Percentiles rank a stretch among this genome's conserved stretches.
These are phyloP conservation scores for Morpho helenor DNA, from an alignment of 2,888 invertebrate species.

Conservation along the genomic window DNA sequence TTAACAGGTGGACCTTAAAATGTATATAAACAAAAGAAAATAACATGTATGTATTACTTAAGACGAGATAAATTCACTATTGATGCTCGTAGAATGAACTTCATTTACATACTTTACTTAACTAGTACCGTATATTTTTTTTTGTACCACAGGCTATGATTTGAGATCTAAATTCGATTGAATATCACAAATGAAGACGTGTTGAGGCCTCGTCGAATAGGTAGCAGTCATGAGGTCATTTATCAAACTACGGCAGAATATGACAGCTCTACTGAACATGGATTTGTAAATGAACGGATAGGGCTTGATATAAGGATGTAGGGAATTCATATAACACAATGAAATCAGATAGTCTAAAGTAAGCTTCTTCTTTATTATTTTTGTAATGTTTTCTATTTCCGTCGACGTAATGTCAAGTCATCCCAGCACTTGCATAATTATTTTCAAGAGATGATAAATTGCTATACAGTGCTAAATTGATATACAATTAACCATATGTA, in stretches of 20 bases:
- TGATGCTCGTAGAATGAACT: no score
- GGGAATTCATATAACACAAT: no score
- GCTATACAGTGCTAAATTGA: no score
- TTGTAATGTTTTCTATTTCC: no score
- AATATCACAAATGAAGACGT: constrained; percentile 68
- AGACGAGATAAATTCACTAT: no score
- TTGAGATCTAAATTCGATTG: constrained; percentile 54
- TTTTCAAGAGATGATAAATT: no score
- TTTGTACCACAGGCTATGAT: constrained; percentile 22
- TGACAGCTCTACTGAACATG: constrained; percentile 32
- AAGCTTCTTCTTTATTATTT: no score
- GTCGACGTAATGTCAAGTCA: no score
- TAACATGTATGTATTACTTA: no score
- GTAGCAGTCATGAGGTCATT: constrained; percentile 54
- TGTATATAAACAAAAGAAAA: not conserved
- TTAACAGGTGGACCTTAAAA: not conserved
- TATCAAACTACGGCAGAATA: constrained; percentile 49
- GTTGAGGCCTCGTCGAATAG: constrained; percentile 42
- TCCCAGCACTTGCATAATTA: no score
- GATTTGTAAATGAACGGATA: constrained; percentile 23
- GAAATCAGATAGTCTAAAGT: no score
- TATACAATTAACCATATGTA: no score
- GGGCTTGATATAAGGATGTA: constrained; percentile 2
- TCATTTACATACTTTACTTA: not conserved
- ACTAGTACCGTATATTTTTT: not conserved